phyloP scores from a whole-genome alignment of 2,113 vertebrate species.

The Rhinoderma darwinii region DNA sequence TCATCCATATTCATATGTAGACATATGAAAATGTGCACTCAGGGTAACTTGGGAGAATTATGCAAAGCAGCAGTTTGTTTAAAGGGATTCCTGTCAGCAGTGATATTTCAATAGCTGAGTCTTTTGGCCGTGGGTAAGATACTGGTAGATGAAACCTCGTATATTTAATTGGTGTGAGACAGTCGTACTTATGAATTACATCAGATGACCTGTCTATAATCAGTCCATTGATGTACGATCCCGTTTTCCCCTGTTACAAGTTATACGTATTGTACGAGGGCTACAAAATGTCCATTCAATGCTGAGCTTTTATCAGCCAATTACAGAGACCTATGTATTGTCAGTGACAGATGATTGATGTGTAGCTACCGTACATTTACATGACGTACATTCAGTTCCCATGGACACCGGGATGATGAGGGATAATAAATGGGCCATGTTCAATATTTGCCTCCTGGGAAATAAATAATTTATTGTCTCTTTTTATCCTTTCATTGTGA shows the following conservation, averaged over 20 bases:
- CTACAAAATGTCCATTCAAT: background rate
- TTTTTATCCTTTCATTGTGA: background rate
- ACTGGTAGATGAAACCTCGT: background rate
- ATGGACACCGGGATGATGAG: background rate
- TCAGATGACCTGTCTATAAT: conserved; percentile 2
- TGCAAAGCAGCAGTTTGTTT: conserved; percentile 42
- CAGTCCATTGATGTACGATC: background rate
- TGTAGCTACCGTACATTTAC: background rate
- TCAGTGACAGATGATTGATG: conserved; percentile 4
- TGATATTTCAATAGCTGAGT: background rate
- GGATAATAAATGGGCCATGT: background rate
- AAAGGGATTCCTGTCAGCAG: background rate
- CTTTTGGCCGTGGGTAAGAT: background rate
- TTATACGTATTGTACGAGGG: background rate
- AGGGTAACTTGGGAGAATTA: conserved; percentile 1
- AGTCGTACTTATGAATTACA: background rate
- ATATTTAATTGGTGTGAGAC: background rate
- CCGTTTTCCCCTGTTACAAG: background rate
- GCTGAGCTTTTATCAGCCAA: background rate
- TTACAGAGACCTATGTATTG: background rate
- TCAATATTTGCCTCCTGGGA: background rate
- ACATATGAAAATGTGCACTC: conserved; percentile 18
- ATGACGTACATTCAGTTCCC: background rate
- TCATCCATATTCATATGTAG: conserved; percentile 53
- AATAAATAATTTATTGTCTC: background rate